Evolutionary conservation across 2,113 vertebrate species (phyloP).

Genomic region (Diphyllodes magnificus): DNA sequence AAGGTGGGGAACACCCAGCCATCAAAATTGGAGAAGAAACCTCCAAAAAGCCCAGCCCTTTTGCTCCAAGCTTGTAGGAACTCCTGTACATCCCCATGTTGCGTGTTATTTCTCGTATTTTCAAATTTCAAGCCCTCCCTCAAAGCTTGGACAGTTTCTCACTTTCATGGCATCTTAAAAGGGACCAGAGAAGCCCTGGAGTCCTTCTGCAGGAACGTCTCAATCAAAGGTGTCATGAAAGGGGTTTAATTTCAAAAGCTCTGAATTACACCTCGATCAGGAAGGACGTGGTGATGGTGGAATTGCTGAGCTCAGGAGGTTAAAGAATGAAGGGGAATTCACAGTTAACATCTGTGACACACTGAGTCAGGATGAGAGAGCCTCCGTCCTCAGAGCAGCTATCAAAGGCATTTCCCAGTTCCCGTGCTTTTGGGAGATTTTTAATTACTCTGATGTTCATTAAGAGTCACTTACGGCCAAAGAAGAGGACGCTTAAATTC

Average conservation of each 20-base stretch:
- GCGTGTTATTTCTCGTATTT: not conserved
- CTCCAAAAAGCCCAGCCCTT: not conserved
- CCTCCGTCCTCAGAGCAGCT: not conserved
- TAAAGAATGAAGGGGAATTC: conserved; percentile 27
- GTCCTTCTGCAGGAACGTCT: not conserved
- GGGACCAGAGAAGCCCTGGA: not conserved
- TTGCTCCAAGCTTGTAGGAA: not conserved
- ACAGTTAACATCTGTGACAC: conserved; percentile 12
- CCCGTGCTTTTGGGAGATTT: not conserved
- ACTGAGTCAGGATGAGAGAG: conserved; percentile 28
- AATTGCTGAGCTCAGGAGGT: conserved; percentile 61
- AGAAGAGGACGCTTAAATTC: not conserved
- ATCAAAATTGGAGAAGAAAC: not conserved
- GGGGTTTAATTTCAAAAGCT: conserved; percentile 49
- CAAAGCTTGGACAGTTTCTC: not conserved
- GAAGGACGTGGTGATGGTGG: conserved; percentile 7
- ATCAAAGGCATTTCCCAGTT: conserved; percentile 29
- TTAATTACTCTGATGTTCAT: conserved; percentile 53
- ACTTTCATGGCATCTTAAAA: conserved; percentile 13
- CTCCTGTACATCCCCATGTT: rapidly evolving
- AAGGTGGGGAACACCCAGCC: not conserved
- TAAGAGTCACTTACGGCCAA: not conserved
- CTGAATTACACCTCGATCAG: conserved; percentile 7
- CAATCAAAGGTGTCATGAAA: conserved; percentile 49
- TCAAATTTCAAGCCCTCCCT: not conserved